Percentiles rank a stretch among this genome's conserved stretches.
These are phyloP conservation scores for Triops longicaudatus DNA, from an alignment of 1,140 invertebrate genomes.

Conservation along the genomic window DNA sequence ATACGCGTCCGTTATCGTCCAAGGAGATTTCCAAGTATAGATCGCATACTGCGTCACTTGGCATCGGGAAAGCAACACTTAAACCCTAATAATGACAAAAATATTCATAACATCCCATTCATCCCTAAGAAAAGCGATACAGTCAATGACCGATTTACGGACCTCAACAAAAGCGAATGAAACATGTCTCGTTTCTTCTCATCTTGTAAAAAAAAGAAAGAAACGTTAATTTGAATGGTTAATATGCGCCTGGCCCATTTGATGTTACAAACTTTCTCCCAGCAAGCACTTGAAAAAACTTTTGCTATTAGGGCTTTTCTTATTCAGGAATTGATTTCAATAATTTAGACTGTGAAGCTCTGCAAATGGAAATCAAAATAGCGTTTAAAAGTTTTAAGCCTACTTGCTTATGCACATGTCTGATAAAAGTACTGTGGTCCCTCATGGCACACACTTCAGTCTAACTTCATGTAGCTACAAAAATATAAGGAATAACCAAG, in stretches of 20 bases:
- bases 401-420: no score
- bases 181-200: neutral
- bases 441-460: no score
- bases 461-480: no score
- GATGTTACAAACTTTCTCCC: neutral
- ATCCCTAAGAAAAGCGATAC: neutral
- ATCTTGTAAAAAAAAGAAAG: neutral
- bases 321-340: no score
- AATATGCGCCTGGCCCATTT: neutral
- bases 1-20: neutral
- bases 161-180: neutral
- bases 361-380: no score
- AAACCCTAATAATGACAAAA: neutral
- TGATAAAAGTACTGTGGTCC: no score
- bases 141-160: neutral
- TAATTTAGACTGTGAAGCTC: no score
- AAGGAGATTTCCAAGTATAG: neutral
- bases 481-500: no score
- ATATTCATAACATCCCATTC: neutral
- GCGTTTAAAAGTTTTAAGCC: no score
- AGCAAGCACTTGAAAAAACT: neutral
- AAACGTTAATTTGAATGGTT: neutral
- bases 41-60: neutral
- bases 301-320: no score
- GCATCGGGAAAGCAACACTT: neutral